phyloP scores from a whole-genome alignment of 1,140 invertebrate genomes.

The Macrotrachela quadricornifera region DNA sequence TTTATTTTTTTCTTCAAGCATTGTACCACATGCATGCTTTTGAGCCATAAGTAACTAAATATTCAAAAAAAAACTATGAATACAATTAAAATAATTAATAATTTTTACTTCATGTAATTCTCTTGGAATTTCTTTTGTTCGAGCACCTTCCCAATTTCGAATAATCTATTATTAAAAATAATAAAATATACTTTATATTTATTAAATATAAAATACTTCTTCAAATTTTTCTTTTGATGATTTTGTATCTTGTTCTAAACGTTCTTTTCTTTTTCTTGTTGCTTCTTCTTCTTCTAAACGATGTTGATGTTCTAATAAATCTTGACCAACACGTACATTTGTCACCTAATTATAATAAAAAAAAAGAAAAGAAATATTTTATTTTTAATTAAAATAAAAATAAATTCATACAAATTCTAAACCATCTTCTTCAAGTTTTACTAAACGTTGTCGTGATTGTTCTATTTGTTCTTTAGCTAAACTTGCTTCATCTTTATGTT shows the following conservation, averaged over 20 bases:
- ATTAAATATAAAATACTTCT: conserved; percentile 36
- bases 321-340: conserved; percentile 27
- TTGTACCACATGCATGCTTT: conserved; percentile 40
- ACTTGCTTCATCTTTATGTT: conserved; percentile 23
- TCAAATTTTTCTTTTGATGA: conserved; percentile 44
- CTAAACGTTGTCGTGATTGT: conserved; percentile 21
- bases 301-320: conserved; percentile 23
- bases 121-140: conserved; percentile 51
- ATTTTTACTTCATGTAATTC: conserved; percentile 44
- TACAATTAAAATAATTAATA: neutral
- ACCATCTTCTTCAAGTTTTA: conserved; percentile 26
- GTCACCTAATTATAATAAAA: conserved; percentile 9
- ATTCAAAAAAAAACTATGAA: neutral
- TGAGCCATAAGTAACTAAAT: conserved; percentile 35
- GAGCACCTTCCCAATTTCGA: conserved; percentile 47
- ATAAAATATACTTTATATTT: neutral
- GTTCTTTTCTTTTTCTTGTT: conserved; percentile 17
- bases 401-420: conserved; percentile 23
- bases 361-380: neutral
- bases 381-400: too few species aligned
- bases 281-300: conserved; percentile 25
- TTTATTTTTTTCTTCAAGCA: conserved; percentile 51
- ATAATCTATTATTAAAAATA: conserved; percentile 20
- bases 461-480: conserved; percentile 26
- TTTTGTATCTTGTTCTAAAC: conserved; percentile 43